Conservation (phyloP, 2,113 vertebrate species). For the Tupaia tana region DNA sequence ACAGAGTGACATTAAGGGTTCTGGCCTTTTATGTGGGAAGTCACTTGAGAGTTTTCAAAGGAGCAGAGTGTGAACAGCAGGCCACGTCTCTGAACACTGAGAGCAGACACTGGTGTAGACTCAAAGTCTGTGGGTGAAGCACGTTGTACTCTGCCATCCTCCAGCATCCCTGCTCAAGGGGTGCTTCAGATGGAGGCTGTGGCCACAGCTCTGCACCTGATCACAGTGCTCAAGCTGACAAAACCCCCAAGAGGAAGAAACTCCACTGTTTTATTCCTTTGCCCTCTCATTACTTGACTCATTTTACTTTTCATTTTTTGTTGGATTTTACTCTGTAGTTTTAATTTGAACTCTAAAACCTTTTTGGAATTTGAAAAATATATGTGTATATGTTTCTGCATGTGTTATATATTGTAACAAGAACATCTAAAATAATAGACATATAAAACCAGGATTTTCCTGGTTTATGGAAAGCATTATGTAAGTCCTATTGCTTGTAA, state of each 20-base stretch:
- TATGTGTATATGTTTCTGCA: neutral
- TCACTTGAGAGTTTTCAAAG: neutral
- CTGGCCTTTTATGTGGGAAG: neutral
- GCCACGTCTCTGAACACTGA: neutral
- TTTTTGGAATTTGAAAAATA: neutral
- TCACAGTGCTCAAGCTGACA: neutral
- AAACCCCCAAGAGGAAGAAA: neutral
- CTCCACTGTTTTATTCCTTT: neutral
- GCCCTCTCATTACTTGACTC: neutral
- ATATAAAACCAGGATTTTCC: slow-evolving; percentile 11
- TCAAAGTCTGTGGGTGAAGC: neutral
- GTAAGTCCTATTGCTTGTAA: neutral
- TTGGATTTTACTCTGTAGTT: neutral
- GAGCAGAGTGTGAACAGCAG: neutral
- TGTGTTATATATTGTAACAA: neutral
- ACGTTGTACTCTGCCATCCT: fast-evolving
- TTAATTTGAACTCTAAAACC: neutral
- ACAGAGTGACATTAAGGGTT: neutral
- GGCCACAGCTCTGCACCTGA: neutral
- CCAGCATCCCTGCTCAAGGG: neutral
- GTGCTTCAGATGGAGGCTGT: neutral
- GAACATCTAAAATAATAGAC: neutral
- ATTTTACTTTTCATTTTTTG: neutral
- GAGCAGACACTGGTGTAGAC: neutral
- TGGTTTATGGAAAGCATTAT: neutral